These are phyloP conservation scores for Spea hammondii DNA, from an alignment of 2,797 vertebrate genomes.

Conservation along the genomic window DNA sequence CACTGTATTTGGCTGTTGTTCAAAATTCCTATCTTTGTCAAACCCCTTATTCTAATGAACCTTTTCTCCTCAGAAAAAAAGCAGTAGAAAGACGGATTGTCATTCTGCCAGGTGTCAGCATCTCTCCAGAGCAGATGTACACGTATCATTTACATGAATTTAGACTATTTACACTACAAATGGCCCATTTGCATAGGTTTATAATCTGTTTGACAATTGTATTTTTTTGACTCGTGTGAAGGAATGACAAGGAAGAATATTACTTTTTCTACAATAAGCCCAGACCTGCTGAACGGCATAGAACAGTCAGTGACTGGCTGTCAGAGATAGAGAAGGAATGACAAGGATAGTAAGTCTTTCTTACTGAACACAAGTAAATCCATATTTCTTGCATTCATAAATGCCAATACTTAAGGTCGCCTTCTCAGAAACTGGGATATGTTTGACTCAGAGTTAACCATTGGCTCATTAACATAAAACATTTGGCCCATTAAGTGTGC, in stretches of 20 bases:
- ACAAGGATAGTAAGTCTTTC: too few species aligned
- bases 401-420: too few species aligned
- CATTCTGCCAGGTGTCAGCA: conserved; percentile 20
- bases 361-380: too few species aligned
- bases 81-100: conserved; percentile 1
- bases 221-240: neutral
- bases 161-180: conserved; percentile 39
- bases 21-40: neutral
- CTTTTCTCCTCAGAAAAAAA: conserved; percentile 1
- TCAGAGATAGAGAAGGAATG: too few species aligned
- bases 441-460: too few species aligned
- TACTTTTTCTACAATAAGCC: too few species aligned
- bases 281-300: too few species aligned
- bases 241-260: conserved; percentile 5
- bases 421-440: too few species aligned
- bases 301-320: too few species aligned
- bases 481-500: too few species aligned
- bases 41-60: neutral
- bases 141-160: conserved; percentile 33
- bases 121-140: conserved; percentile 28
- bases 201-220: conserved; percentile 12
- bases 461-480: too few species aligned
- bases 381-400: too few species aligned
- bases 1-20: conserved; percentile 9
- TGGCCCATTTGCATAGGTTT: conserved; percentile 16